A percentile compares a stretch with the other conserved stretches of the same genome.
These are phyloP conservation scores for Zaprionus gabonicus DNA, from an alignment of 1,140 invertebrate genomes.

Conservation along the genomic window DNA sequence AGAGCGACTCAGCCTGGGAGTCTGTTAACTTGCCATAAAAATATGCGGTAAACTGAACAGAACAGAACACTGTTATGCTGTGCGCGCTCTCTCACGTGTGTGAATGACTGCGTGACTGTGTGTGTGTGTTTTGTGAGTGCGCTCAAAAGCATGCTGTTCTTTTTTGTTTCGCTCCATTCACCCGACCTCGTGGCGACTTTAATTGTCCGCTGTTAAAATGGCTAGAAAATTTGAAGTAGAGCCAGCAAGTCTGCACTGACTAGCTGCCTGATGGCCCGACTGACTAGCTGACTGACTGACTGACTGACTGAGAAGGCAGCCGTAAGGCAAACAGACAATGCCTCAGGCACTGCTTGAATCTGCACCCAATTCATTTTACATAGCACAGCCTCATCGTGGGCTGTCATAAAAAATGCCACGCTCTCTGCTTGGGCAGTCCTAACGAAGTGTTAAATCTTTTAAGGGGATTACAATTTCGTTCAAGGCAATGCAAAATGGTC, in stretches of 20 bases:
- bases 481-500: conserved; percentile 52
- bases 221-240: conserved; percentile 17
- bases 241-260: neutral
- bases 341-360: neutral
- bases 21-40: conserved; percentile 7
- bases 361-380: neutral
- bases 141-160: conserved; percentile 37
- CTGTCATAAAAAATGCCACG: conserved; percentile 5
- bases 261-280: neutral
- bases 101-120: neutral
- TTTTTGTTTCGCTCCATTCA: conserved; percentile 28
- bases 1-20: neutral
- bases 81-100: conserved; percentile 27
- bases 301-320: neutral
- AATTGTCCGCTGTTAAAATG: conserved; percentile 37
- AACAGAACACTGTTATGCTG: conserved; percentile 20
- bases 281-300: neutral
- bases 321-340: too few relatives aligned
- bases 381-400: neutral
- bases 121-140: conserved; percentile 31
- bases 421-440: conserved; percentile 7
- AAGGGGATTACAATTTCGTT: conserved; percentile 24
- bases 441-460: conserved; percentile 64
- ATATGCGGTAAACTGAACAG: neutral
- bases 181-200: conserved; percentile 62